Percentiles rank a stretch among this genome's conserved stretches.
Evolutionary conservation across 2,888 invertebrate species (phyloP).

Genomic region (Encarsia formosa): DNA sequence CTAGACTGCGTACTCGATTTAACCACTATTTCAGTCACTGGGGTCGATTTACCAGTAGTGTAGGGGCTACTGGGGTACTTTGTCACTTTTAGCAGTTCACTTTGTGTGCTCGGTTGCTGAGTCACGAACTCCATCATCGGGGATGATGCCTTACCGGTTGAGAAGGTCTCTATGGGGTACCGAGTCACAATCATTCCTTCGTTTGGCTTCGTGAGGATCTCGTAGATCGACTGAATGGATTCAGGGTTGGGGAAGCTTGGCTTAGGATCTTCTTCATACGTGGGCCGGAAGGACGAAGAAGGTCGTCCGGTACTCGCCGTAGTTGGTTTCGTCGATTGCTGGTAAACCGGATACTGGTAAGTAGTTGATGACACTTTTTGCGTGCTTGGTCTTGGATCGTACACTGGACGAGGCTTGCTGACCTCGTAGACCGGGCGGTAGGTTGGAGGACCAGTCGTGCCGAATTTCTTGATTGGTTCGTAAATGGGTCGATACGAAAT

Average conservation of each 20-base stretch:
- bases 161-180: neutral
- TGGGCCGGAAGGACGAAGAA: constrained; percentile 4
- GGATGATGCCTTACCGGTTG: neutral
- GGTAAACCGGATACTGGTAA: constrained; percentile 1
- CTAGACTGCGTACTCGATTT: neutral
- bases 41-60: neutral
- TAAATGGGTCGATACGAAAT: constrained; percentile 9
- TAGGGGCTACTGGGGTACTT: neutral
- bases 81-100: neutral
- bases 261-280: constrained; percentile 6
- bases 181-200: constrained; percentile 3
- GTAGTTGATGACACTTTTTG: neutral
- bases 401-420: too few relatives aligned
- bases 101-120: neutral
- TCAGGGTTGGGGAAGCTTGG: neutral
- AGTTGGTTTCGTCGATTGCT: neutral
- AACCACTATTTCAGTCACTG: neutral
- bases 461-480: too few relatives aligned
- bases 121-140: neutral
- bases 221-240: neutral
- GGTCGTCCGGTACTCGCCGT: neutral
- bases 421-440: constrained; percentile 1
- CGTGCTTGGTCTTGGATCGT: neutral
- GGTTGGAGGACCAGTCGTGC: neutral
- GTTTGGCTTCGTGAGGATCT: neutral